Percentiles rank a stretch among this genome's conserved stretches.
These are phyloP conservation scores for Echinometra lucunter DNA, from an alignment of 53 echinoderm and acorn worm species.

Conservation along the genomic window DNA sequence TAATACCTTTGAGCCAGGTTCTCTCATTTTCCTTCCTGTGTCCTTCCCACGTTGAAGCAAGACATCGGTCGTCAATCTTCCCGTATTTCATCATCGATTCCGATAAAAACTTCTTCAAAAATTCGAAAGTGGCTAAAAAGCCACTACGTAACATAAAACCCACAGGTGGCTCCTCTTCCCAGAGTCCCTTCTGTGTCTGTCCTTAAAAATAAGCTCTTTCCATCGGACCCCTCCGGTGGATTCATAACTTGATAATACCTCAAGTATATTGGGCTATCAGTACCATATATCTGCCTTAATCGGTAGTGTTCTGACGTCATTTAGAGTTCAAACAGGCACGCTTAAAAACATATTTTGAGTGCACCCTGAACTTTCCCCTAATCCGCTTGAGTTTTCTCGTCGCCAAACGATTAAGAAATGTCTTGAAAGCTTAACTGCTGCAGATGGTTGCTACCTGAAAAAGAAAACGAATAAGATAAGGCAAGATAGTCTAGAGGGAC, in stretches of 20 bases:
- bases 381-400: neutral
- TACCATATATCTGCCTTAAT: conserved; percentile 9
- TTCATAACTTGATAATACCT: conserved; percentile 51
- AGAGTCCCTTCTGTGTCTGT: neutral
- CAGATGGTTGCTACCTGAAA: neutral
- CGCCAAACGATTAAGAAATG: neutral
- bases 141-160: conserved; percentile 33
- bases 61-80: conserved; percentile 8
- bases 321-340: neutral
- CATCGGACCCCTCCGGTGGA: neutral
- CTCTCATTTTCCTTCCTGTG: neutral
- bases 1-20: neutral
- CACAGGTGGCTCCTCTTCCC: conserved; percentile 18
- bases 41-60: neutral
- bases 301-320: conserved; percentile 1
- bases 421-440: neutral
- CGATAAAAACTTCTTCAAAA: conserved; percentile 27
- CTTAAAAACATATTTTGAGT: conserved; percentile 42
- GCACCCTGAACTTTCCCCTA: conserved; percentile 10
- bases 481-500: neutral
- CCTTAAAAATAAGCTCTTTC: neutral
- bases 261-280: conserved; percentile 45
- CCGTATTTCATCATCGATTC: neutral
- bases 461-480: neutral
- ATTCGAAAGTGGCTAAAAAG: conserved; percentile 40